Evolutionary conservation across 2,797 vertebrate species (phyloP), one percentile per base, ranked within the genome.

Genomic region (Sebastes itinus): DNA sequence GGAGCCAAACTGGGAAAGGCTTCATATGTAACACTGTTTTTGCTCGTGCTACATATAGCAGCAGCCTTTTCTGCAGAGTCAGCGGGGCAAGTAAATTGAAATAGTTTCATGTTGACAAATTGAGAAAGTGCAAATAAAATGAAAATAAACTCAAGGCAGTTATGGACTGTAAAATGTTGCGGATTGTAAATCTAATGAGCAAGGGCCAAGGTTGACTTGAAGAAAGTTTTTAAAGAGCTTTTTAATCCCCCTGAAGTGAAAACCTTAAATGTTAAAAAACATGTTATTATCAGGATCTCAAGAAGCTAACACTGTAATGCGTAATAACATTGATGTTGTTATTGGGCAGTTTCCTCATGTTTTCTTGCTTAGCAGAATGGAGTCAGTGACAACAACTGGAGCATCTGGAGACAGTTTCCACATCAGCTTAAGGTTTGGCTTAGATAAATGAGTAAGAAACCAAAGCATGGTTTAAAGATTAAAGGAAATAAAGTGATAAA

Each of bases 1-100:
- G 88, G 87, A 95, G 93, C 94, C 95, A 95, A 94, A 90, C 91
- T 92, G 89, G 91, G 89, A 91, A 49, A 87, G 82, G 84, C 78
- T 76, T 86, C 86, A 75, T 92, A 88, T 90, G 84, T 80, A 88
- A 87, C 58, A 70, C 81, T 87, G 89, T 88, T 91, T 89, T 89
- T 86, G 83, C 80, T 82, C 6, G 62, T 60, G 13, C 87, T 91
- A 87, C 88, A 92, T 89, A 92, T 87, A 89, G 85, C 66, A 71
- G 75, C 10, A 49, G 18, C 46, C 18, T 33, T 54, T 94, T 91
- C 81, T 94, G 94, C 89, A 80, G 73, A 81, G 90, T 95, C 92
- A 95, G 94, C 92, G 46, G 38, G 46, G 75, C 71, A 66, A 54
- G 59, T 16, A 70, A 78, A 87, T 75, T 69, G 77, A 89, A 90